Evolutionary conservation across 64 coral and sea anemone genomes (phyloP).

Genomic region (Acropora tenuis): DNA sequence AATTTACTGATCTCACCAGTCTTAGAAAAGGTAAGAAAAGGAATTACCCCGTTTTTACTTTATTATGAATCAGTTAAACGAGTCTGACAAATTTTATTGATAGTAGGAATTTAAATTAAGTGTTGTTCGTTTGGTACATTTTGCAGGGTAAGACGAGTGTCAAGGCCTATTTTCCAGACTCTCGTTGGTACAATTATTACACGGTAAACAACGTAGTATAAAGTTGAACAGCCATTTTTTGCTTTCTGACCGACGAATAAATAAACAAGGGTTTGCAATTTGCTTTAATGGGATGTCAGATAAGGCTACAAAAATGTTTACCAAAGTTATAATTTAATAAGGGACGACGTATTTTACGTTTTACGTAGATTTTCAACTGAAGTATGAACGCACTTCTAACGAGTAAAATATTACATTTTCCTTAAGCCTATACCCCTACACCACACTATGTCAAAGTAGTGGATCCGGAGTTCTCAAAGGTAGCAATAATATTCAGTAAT

Average conservation of each 20-base stretch:
- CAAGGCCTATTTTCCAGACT: slow-evolving; percentile 78
- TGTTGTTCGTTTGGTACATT: not conserved
- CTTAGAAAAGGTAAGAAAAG: slow-evolving; percentile 69
- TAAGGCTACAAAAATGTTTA: too few relatives aligned
- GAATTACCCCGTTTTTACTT: not conserved
- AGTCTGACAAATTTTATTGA: not conserved
- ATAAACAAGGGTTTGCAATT: too few relatives aligned
- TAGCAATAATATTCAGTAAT: not conserved
- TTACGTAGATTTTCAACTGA: too few relatives aligned
- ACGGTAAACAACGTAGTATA: slow-evolving; percentile 42
- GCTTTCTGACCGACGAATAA: too few relatives aligned
- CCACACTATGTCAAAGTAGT: too few relatives aligned
- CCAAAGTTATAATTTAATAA: too few relatives aligned
- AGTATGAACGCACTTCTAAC: too few relatives aligned
- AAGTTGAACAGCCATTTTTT: not conserved
- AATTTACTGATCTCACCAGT: slow-evolving; percentile 88
- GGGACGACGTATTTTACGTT: too few relatives aligned
- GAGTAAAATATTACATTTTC: too few relatives aligned
- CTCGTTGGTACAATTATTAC: slow-evolving; percentile 92
- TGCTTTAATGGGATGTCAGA: too few relatives aligned
- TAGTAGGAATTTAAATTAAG: not conserved
- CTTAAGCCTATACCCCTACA: too few relatives aligned
- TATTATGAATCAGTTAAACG: not conserved
- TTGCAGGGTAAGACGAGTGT: slow-evolving; percentile 65
- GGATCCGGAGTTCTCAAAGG: too few relatives aligned